phyloP scores from a whole-genome alignment of 2,888 invertebrate species.

The Stenurella melanura region DNA sequence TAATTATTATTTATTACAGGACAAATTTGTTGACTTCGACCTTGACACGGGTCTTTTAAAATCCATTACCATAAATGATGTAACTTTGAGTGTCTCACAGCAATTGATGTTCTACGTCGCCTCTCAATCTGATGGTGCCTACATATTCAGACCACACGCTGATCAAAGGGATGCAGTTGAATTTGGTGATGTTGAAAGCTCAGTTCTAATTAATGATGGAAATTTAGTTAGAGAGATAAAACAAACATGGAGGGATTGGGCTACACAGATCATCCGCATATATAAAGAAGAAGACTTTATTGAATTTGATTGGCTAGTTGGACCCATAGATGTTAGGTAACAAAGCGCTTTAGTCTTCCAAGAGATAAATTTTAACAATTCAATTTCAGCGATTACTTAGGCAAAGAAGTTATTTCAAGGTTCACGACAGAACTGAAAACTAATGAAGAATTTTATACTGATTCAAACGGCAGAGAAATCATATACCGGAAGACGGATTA shows the following conservation, averaged over 20 bases:
- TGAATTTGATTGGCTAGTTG: slow-evolving; percentile 73
- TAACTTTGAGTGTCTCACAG: slow-evolving; percentile 32
- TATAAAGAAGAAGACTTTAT: slow-evolving; percentile 75
- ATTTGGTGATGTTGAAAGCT: slow-evolving; percentile 66
- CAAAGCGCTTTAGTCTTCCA: background rate
- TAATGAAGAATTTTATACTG: slow-evolving; percentile 81
- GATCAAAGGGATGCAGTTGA: background rate
- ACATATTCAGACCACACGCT: slow-evolving; percentile 31
- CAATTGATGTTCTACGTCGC: slow-evolving; percentile 28
- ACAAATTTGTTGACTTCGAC: slow-evolving; percentile 36
- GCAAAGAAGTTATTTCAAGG: slow-evolving; percentile 82
- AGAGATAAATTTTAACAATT: background rate
- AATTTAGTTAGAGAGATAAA: slow-evolving; percentile 77
- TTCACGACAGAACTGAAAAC: slow-evolving; percentile 78
- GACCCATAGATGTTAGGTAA: slow-evolving; percentile 72
- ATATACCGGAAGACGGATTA: slow-evolving; percentile 77
- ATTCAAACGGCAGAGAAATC: slow-evolving; percentile 85
- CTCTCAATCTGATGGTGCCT: slow-evolving; percentile 12
- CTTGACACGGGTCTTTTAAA: slow-evolving; percentile 19
- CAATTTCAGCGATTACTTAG: slow-evolving; percentile 69
- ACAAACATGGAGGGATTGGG: slow-evolving; percentile 79
- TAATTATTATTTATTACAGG: slow-evolving; percentile 13
- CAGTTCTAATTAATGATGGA: slow-evolving; percentile 77
- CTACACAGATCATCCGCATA: slow-evolving; percentile 80
- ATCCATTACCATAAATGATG: slow-evolving; percentile 37